Percentiles rank a stretch among this genome's conserved stretches.
These are phyloP conservation scores for Pogonocichla stellata DNA, from an alignment of 2,113 vertebrate genomes.

Conservation along the genomic window DNA sequence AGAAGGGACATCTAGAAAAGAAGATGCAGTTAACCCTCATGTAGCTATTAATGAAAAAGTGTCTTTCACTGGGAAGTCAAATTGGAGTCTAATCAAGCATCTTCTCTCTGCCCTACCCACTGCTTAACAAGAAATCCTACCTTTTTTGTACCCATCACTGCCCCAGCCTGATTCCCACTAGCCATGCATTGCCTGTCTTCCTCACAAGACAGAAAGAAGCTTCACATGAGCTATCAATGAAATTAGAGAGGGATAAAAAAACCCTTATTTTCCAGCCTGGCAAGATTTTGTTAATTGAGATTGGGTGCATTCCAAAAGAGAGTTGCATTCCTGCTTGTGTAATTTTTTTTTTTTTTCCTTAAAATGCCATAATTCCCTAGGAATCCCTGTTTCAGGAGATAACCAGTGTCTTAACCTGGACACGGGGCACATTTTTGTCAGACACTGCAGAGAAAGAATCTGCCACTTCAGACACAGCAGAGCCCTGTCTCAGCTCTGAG, in stretches of 20 bases:
- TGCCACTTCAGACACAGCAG: not conserved
- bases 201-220: not conserved
- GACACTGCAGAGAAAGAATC: not conserved
- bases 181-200: not conserved
- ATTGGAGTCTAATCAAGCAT: not conserved
- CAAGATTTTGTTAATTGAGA: not conserved
- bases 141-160: not conserved
- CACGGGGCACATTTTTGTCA: not conserved
- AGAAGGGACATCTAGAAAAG: constrained; percentile 42
- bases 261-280: not conserved
- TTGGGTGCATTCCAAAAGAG: not conserved
- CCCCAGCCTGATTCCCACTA: not conserved
- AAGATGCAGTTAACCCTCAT: not conserved
- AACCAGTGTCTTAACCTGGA: not conserved
- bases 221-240: not conserved
- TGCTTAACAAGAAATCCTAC: not conserved
- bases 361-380: not conserved
- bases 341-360: not conserved
- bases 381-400: not conserved
- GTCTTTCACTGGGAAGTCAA: not conserved
- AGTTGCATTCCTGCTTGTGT: not conserved
- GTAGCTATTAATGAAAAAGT: constrained; percentile 31
- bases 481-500: not conserved
- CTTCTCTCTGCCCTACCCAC: not conserved
- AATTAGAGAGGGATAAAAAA: not conserved